Conservation (phyloP, 2,797 vertebrate species). For the Lophius americanus region DNA sequence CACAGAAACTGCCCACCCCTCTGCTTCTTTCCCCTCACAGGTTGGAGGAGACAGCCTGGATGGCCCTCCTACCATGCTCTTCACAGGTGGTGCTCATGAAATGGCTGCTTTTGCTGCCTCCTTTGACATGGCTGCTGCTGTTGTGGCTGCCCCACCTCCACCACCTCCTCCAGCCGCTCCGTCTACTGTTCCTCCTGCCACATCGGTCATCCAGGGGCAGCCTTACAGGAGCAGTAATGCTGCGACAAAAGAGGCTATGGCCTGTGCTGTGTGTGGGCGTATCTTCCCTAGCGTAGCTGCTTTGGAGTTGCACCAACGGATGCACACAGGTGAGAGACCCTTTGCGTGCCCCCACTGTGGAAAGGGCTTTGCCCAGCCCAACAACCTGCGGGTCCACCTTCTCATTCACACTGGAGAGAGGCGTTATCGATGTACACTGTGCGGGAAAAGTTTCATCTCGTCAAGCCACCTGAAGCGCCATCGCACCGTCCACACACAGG, state of each 20-base stretch:
- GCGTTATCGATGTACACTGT: slow-evolving; percentile 73
- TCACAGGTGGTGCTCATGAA: slow-evolving; percentile 63
- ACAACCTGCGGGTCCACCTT: slow-evolving; percentile 77
- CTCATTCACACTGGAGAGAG: slow-evolving; percentile 78
- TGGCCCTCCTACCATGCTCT: slow-evolving; percentile 62
- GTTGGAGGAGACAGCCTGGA: slow-evolving; percentile 59
- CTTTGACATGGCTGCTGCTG: slow-evolving; percentile 64
- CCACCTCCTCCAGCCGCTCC: slow-evolving; percentile 25
- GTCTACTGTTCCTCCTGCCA: slow-evolving; percentile 25
- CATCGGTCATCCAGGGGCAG: slow-evolving; percentile 28
- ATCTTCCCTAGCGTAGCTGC: slow-evolving; percentile 60
- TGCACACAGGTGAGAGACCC: slow-evolving; percentile 76
- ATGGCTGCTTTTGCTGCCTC: slow-evolving; percentile 70
- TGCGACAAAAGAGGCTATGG: slow-evolving; percentile 44
- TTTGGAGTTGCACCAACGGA: slow-evolving; percentile 72
- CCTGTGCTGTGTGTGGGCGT: slow-evolving; percentile 64
- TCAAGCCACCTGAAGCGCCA: slow-evolving; percentile 79
- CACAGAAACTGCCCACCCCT: slow-evolving; percentile 53
- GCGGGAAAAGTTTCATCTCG: slow-evolving; percentile 79
- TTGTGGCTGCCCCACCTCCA: slow-evolving; percentile 23
- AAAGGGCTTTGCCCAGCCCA: slow-evolving; percentile 77
- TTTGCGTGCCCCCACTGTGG: slow-evolving; percentile 79
- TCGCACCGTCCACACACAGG: slow-evolving; percentile 78
- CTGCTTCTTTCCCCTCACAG: slow-evolving; percentile 62
- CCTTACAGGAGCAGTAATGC: slow-evolving; percentile 28